Evolutionary conservation across 2,113 vertebrate genomes (phyloP).

Genomic region (Labrus mixtus): DNA sequence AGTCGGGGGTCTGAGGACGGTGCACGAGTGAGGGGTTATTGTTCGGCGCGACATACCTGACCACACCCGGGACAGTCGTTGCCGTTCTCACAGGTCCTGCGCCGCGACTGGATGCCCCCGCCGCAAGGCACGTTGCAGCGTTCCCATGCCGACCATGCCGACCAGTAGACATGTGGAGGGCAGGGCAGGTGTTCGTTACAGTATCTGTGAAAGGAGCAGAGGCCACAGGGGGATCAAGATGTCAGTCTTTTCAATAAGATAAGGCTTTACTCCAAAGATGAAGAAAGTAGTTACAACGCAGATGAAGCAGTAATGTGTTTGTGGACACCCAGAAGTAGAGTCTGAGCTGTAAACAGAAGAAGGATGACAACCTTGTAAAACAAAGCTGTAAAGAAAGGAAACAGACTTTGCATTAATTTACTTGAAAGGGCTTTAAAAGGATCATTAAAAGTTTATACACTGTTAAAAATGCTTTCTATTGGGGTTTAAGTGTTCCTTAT

Average conservation of each 20-base stretch:
- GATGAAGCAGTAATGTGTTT: too few relatives aligned
- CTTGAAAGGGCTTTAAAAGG: too few relatives aligned
- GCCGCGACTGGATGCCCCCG: constrained; percentile 94
- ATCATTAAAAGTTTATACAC: too few relatives aligned
- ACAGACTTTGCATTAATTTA: too few relatives aligned
- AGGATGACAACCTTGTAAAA: not conserved
- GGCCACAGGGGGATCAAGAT: not conserved
- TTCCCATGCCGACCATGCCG: constrained; percentile 96
- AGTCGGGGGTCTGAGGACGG: not conserved
- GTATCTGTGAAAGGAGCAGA: constrained; percentile 84
- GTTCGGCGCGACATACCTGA: constrained; percentile 81
- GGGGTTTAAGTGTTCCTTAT: too few relatives aligned
- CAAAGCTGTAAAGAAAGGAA: not conserved
- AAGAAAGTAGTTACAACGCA: not conserved
- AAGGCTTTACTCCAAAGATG: not conserved
- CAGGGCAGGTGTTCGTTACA: constrained; percentile 97
- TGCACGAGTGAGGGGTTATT: not conserved
- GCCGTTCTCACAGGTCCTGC: constrained; percentile 94
- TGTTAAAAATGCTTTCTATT: too few relatives aligned
- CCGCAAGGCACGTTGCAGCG: constrained; percentile 95
- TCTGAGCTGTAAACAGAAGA: too few relatives aligned
- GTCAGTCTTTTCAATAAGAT: not conserved
- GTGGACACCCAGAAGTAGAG: not conserved
- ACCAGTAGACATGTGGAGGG: constrained; percentile 95
- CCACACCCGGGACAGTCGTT: constrained; percentile 94